Conservation (phyloP, 2,888 invertebrate species). For the Cyclophora albipunctata region DNA sequence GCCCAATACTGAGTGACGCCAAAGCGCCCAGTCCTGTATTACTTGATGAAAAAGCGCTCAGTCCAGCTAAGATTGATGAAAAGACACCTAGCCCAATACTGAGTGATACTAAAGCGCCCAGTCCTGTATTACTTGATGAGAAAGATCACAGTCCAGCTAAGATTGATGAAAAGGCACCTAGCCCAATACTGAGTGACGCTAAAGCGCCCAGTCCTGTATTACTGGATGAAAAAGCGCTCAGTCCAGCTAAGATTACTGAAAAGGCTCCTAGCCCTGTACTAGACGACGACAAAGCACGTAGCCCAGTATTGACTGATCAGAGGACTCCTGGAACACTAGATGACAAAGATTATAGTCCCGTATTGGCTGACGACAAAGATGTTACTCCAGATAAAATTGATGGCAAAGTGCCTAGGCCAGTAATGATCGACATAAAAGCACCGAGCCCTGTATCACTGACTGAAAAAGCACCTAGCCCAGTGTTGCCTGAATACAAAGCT, state of each 20-base stretch:
- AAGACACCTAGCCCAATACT: conserved; percentile 6
- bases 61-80: neutral
- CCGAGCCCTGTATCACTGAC: neutral
- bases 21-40: conserved; percentile 2
- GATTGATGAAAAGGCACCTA: conserved; percentile 6
- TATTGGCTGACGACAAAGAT: conserved; percentile 4
- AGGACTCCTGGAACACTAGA: conserved; percentile 8
- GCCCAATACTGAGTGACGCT: neutral
- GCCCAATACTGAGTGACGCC: conserved; percentile 1
- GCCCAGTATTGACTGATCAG: conserved; percentile 2
- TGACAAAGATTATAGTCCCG: neutral
- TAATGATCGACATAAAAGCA: neutral
- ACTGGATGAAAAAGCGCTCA: conserved; percentile 1
- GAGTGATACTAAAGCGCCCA: conserved; percentile 6
- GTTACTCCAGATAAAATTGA: neutral
- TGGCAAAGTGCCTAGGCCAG: neutral
- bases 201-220: conserved; percentile 5
- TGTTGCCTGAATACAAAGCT: conserved; percentile 3
- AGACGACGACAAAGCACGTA: conserved; percentile 4
- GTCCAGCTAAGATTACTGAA: conserved; percentile 4
- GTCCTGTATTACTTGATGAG: neutral
- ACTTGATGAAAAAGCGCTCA: conserved; percentile 5
- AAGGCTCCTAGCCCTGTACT: conserved; percentile 3
- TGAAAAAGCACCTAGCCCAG: neutral
- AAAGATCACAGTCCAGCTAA: conserved; percentile 8